Evolutionary conservation across 2,888 invertebrate genomes (phyloP).

Genomic region (Laothoe populi): DNA sequence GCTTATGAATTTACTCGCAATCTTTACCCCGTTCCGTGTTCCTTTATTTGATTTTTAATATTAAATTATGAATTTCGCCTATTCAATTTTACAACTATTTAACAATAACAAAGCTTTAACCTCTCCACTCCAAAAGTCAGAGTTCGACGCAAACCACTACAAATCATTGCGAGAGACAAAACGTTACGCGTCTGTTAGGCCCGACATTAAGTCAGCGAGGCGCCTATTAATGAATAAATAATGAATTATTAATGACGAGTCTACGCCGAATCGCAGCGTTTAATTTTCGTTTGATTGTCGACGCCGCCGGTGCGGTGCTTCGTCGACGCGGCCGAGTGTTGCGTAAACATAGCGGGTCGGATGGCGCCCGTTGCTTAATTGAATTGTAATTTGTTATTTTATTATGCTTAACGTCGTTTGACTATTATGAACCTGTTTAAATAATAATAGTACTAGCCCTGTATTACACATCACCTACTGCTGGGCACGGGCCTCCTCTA

Average conservation of each 20-base stretch:
- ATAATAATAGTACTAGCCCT: no score
- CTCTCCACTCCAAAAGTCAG: slow-evolving; percentile 29
- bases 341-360: slow-evolving; percentile 44
- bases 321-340: slow-evolving; percentile 44
- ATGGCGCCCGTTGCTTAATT: slow-evolving; percentile 30
- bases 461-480: no score
- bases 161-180: slow-evolving; percentile 42
- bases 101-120: background rate
- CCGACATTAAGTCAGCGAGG: slow-evolving; percentile 61
- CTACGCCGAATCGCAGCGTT: slow-evolving; percentile 55
- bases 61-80: no score
- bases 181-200: slow-evolving; percentile 51
- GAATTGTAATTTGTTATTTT: slow-evolving; percentile 16
- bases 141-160: slow-evolving; percentile 33
- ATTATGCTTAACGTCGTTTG: background rate
- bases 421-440: no score
- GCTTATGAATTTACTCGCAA: no score
- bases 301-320: slow-evolving; percentile 32
- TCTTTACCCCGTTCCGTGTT: no score
- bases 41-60: no score
- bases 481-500: no score
- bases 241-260: slow-evolving; percentile 66
- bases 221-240: slow-evolving; percentile 50
- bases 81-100: background rate
- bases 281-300: slow-evolving; percentile 68